Evolutionary conservation across 2,888 invertebrate genomes (phyloP), one percentile per base, ranked within the genome.

Genomic region (Blera fallax): DNA sequence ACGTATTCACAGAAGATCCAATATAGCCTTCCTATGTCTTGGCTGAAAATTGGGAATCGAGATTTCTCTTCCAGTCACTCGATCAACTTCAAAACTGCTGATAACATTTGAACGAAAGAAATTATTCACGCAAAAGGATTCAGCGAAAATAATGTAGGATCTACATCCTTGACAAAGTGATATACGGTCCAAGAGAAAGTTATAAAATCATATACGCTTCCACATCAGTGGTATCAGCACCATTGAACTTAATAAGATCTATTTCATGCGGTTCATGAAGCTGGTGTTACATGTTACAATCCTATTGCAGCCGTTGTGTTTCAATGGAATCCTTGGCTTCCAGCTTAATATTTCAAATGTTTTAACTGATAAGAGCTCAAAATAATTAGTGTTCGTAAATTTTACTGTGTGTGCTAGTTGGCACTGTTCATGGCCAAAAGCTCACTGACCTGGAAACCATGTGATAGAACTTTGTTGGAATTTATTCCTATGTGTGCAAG

Each of bases 361-460:
- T 69, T 69, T 64, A 50, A 65, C 84, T 74, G 84, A 84, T 84
- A 84, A 80, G 73, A 54, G 24, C 58, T 76, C 58, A 69, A 84
- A 78, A 84, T 84, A 84, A 84, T 84, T 84, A 80, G 69, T 43
- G 58, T 80, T 84, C 80, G 80, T 84, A 84, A 80, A 84, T 80
- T 83, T 62, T 54, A 65, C 73, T 64, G 43, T 64, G 50, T 56
- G 24, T 56, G 24, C 56, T 50, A 76, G 79, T 85, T 85, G 81
- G 85, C 72, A 85, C 34, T 72, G 76, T 72, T 65, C 54, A 54
- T 58, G 45, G 85, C 60, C 76, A 81, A 85, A 85, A 72, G 84
- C 84, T 72, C 18, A 45, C 84, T 85, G 84, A 85, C 84, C 84
- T 85, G 80, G 84, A 85, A 85, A 80, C 70, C 54, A 72, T 85